Percentiles rank a stretch among this genome's conserved stretches.
phyloP scores from a whole-genome alignment of 2,113 vertebrate species.

The Hassar affinis region DNA sequence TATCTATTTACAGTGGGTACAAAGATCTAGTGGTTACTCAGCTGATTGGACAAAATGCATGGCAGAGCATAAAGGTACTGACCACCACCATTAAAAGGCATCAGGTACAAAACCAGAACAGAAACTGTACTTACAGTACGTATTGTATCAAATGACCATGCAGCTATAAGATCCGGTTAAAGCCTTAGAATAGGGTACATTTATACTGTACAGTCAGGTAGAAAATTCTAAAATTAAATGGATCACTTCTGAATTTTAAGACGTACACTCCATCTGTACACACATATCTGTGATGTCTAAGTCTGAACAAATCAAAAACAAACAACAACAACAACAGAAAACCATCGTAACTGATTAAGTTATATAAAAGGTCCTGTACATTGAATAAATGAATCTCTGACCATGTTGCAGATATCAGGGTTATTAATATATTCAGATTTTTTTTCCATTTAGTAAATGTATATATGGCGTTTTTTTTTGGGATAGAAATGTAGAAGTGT shows the following conservation, averaged over 20 bases:
- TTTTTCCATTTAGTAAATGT: constrained; percentile 30
- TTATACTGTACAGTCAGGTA: constrained; percentile 49
- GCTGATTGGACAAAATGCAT: constrained; percentile 42
- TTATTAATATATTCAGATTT: constrained; percentile 32
- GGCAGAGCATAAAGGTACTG: constrained; percentile 41
- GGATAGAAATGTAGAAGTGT: constrained; percentile 37
- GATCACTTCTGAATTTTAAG: constrained; percentile 62
- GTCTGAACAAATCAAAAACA: background rate
- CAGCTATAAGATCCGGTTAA: constrained; percentile 67
- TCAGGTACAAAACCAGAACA: constrained; percentile 56
- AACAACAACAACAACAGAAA: constrained; percentile 2
- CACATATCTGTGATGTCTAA: constrained; percentile 12
- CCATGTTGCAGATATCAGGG: constrained; percentile 24
- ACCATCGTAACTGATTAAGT: background rate
- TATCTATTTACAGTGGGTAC: constrained; percentile 45
- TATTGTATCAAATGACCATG: constrained; percentile 75
- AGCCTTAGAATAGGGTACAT: constrained; percentile 43
- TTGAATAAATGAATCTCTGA: constrained; percentile 27
- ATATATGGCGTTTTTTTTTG: constrained; percentile 16
- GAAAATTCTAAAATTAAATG: constrained; percentile 79
- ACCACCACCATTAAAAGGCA: constrained; percentile 40
- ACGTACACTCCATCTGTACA: constrained; percentile 39
- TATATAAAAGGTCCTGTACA: constrained; percentile 39
- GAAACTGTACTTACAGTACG: constrained; percentile 30
- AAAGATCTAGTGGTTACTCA: constrained; percentile 40